Evolutionary conservation across 2,113 vertebrate species (phyloP), one percentile per base, ranked within the genome.

Genomic region (Mirounga angustirostris): DNA sequence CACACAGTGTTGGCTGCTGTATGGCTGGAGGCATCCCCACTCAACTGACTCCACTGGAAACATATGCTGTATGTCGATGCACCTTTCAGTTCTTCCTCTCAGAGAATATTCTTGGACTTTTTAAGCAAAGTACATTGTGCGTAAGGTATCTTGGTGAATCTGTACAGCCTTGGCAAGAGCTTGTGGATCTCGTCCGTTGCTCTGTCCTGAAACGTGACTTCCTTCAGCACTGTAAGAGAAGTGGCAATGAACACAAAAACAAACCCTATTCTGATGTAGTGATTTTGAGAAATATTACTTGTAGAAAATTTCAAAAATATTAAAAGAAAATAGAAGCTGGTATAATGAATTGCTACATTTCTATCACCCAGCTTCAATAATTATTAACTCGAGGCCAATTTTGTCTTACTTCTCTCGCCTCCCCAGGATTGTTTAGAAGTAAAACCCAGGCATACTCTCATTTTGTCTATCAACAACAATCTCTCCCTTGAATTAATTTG

Each of bases 121-220:
- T 99, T 99, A 99, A 99, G 99, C 99, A 98, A 99, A 99, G 99
- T 99, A 99, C 99, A 99, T 99, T 99, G 99, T 99, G 99, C 99
- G 99, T 99, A 99, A 99, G 99, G 99, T 99, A 99, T 99, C 99
- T 97, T 99, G 99, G 99, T 99, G 99, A 99, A 99, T 99, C 98
- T 99, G 99, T 98, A 99, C 99, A 92, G 99, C 99, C 99, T 99
- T 99, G 98, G 99, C 99, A 95, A 99, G 99, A 93, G 99, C 99
- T 98, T 99, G 99, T 22, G 99, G 99, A 98, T 99, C 99, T 98
- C 99, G 99, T 69, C 99, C 99, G 83, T 99, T 99, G 98, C 99
- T 99, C 98, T 99, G 99, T 98, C 99, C 99, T 83, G 99, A 99
- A 98, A 99, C 99, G n/a, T 99, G 99, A 99, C 99, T 99, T 98